Percentiles rank a stretch among this genome's conserved stretches.
phyloP scores from a whole-genome alignment of 2,888 invertebrate genomes.

The Acanthacorydalis orientalis region DNA sequence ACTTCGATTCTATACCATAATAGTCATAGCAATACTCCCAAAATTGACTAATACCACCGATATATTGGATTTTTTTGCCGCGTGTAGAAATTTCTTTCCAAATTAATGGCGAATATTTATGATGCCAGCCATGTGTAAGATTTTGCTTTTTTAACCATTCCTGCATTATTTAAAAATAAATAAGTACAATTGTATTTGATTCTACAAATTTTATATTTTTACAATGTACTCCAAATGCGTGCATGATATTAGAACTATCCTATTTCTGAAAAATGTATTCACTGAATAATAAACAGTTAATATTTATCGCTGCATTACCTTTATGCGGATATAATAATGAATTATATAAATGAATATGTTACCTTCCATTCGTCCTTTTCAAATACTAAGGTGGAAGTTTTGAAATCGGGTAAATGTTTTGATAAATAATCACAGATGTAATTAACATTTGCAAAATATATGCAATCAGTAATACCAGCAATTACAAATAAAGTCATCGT shows the following conservation, averaged over 20 bases:
- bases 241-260: background rate
- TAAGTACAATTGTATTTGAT: background rate
- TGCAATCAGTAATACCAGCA: constrained; percentile 35
- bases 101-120: constrained; percentile 34
- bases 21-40: constrained; percentile 43
- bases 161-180: constrained; percentile 19
- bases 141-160: constrained; percentile 33
- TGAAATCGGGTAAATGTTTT: constrained; percentile 35
- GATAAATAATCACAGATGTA: constrained; percentile 35
- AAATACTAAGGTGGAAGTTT: constrained; percentile 31
- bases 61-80: constrained; percentile 35
- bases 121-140: constrained; percentile 35
- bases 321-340: too few species aligned
- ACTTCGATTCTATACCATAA: constrained; percentile 27
- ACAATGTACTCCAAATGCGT: background rate
- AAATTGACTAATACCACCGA: constrained; percentile 42
- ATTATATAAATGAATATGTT: constrained; percentile 7
- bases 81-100: constrained; percentile 41
- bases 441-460: constrained; percentile 32
- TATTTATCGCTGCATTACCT: too few species aligned
- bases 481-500: constrained; percentile 32
- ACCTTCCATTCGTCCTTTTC: constrained; percentile 34
- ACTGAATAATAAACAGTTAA: too few species aligned
- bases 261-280: background rate
- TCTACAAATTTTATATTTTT: background rate